These are phyloP conservation scores for Malacoraja senta DNA, from an alignment of 2,797 vertebrate species.

Conservation along the genomic window DNA sequence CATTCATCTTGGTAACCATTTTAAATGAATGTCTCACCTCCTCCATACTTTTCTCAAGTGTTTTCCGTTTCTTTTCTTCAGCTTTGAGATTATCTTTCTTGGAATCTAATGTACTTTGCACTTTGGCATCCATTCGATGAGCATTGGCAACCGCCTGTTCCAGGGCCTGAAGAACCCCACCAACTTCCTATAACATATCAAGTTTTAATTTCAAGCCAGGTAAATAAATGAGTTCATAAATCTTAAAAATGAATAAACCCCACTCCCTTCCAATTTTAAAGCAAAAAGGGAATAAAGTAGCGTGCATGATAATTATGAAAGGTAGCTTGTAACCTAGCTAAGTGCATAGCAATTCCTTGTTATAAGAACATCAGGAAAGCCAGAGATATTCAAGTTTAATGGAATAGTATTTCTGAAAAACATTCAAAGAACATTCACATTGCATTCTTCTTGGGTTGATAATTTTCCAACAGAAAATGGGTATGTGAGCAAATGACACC, in stretches of 20 bases:
- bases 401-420: background rate
- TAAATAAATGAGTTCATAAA: background rate
- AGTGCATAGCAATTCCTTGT: background rate
- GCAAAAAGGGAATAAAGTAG: background rate
- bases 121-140: constrained; percentile 74
- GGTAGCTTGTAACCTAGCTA: background rate
- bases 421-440: background rate
- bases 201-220: background rate
- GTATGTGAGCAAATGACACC: background rate
- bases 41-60: constrained; percentile 74
- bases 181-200: constrained; percentile 63
- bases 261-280: no score
- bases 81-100: constrained; percentile 78
- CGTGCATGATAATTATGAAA: background rate
- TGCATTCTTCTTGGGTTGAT: background rate
- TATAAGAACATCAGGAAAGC: background rate
- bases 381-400: background rate
- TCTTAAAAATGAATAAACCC: no score
- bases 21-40: constrained; percentile 62
- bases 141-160: constrained; percentile 71
- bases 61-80: constrained; percentile 72
- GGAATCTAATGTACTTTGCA: constrained; percentile 76
- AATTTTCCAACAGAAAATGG: constrained; percentile 6
- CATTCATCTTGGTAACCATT: background rate
- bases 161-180: constrained; percentile 61